Percentiles rank a stretch among this genome's conserved stretches.
phyloP scores from a whole-genome alignment of 2,113 vertebrate species.

The Stomatorhinus ivindoensis region DNA sequence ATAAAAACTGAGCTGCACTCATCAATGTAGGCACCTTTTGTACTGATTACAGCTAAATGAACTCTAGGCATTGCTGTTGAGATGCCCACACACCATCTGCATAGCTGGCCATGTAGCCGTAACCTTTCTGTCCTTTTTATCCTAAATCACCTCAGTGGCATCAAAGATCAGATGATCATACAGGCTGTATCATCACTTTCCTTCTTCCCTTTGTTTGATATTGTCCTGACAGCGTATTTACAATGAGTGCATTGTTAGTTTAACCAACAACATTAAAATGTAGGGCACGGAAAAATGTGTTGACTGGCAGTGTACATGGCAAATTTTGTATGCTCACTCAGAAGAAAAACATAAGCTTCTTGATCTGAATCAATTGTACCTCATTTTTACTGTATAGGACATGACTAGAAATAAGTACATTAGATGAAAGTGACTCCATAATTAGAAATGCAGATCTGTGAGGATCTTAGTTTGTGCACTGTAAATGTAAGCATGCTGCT shows the following conservation, averaged over 20 bases:
- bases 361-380: background rate
- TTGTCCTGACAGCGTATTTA: background rate
- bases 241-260: background rate
- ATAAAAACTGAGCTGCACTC: background rate
- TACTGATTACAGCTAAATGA: background rate
- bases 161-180: background rate
- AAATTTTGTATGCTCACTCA: background rate
- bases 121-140: background rate
- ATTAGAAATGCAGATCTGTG: background rate
- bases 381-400: background rate
- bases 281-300: background rate
- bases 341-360: background rate
- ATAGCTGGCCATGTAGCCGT: background rate
- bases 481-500: background rate
- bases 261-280: background rate
- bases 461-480: background rate
- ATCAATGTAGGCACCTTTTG: background rate
- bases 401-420: background rate
- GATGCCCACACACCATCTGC: background rate
- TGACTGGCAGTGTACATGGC: background rate
- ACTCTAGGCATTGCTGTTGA: background rate
- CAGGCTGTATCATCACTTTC: background rate
- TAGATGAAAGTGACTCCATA: background rate
- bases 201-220: background rate
- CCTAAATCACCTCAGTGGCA: background rate